Evolutionary conservation across 2,888 invertebrate genomes (phyloP), one percentile per base, ranked within the genome.

Genomic region (Macropis europaea): DNA sequence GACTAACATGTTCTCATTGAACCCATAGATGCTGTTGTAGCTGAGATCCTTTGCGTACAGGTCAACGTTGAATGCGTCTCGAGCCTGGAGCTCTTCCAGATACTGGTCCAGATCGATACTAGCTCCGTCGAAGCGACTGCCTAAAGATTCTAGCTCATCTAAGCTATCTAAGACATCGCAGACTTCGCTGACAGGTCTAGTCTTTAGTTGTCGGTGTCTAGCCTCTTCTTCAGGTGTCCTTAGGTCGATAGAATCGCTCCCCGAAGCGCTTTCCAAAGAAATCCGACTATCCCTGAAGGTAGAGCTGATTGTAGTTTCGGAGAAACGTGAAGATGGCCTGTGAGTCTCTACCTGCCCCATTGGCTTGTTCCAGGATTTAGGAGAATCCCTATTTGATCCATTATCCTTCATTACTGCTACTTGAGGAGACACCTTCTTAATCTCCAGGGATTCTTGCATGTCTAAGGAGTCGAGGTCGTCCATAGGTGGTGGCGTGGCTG

Each of bases 401-500:
- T 42, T 64, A 1, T 86, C 86, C 13, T 82, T 81, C 17, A 63
- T 62, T 3, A 90, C 90, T 61, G 92, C 91, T 24, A 92, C 84
- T 83, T 92, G 92, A 0, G 86, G 82, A 0, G 83, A 82, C 0
- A 80, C 79, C 42, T 88, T 88, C 34, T 86, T 88, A 2, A 78
- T 73, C n/a, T 87, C 87, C 6, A 85, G 36, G 0, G 85, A 82
- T 5, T 90, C 88, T 5, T 88, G 87, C 72, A 86, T 81, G 43
- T 93, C 93, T 66, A 93, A 84, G 28, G 93, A 93, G 47, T 95
- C 94, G 4, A 95, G 90, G 64, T 95, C 95, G 68, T 95, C 94
- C 79, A 93, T 87, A 4, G 95, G 95, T 0, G 95, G 95, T 0
- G 95, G 94, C 7, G 95, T 93, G 19, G 93, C 93, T 3, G 96